Conservation (phyloP, 1,140 invertebrate genomes). For the Metaphire vulgaris region DNA sequence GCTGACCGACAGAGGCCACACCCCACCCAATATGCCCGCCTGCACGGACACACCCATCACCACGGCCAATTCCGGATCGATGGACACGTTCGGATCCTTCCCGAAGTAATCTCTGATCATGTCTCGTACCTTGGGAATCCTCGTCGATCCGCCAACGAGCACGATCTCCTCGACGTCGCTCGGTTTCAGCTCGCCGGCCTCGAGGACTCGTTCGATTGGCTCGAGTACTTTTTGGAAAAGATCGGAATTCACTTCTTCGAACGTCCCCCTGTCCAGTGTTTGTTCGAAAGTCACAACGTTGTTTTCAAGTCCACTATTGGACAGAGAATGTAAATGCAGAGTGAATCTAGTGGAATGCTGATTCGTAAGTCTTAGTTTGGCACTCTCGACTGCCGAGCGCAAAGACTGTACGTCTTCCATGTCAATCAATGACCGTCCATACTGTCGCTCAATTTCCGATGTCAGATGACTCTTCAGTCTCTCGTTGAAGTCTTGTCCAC, state of each 20-base stretch:
- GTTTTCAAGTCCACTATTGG: conserved; percentile 26
- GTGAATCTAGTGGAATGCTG: conserved; percentile 37
- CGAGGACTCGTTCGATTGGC: conserved; percentile 58
- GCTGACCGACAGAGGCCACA: conserved; percentile 56
- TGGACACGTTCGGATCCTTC: conserved; percentile 51
- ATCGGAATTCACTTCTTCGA: conserved; percentile 53
- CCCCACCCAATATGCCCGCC: conserved; percentile 56
- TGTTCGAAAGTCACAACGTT: conserved; percentile 34
- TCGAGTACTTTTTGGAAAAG: conserved; percentile 50
- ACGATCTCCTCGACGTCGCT: conserved; percentile 54
- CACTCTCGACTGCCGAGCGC: conserved; percentile 51
- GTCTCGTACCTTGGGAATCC: conserved; percentile 52
- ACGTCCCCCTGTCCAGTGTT: conserved; percentile 42
- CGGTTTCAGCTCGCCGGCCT: conserved; percentile 62
- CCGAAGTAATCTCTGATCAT: conserved; percentile 49
- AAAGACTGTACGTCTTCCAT: conserved; percentile 54
- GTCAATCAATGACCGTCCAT: conserved; percentile 41
- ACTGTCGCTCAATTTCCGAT: conserved; percentile 38
- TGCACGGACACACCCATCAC: conserved; percentile 55
- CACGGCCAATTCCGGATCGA: conserved; percentile 56
- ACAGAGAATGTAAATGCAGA: conserved; percentile 43
- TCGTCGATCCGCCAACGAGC: conserved; percentile 55
- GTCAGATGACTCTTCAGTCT: conserved; percentile 45
- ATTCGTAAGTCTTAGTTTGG: conserved; percentile 52
- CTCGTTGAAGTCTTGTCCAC: conserved; percentile 56